Percentiles rank a stretch among this genome's conserved stretches.
Conservation (phyloP, 1,140 invertebrate species). For the Drosophila sucinea region DNA sequence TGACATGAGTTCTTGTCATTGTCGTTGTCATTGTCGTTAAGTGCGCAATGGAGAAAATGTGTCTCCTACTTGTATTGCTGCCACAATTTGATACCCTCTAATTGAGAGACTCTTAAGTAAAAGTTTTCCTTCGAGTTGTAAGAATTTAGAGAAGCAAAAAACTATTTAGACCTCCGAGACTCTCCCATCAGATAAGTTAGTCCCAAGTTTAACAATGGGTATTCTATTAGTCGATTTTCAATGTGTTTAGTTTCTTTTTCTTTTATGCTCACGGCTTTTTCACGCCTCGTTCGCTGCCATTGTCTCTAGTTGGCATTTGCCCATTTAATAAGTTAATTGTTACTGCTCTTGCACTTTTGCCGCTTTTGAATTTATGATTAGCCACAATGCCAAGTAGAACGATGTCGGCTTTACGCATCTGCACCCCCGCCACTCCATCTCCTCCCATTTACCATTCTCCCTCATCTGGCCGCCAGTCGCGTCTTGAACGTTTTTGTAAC, state of each 20-base stretch:
- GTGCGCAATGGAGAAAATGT: neutral
- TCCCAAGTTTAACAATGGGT: neutral
- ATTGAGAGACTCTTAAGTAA: neutral
- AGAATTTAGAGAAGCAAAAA: no score
- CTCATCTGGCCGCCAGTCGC: neutral
- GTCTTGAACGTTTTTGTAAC: constrained; percentile 37
- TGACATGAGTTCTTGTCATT: constrained; percentile 16
- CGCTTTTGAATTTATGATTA: constrained; percentile 79
- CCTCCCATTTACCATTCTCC: no score
- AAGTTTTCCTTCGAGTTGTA: neutral
- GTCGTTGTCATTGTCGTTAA: neutral
- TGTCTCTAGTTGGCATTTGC: constrained; percentile 21
- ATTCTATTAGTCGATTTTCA: neutral
- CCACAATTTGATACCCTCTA: neutral
- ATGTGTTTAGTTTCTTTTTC: neutral
- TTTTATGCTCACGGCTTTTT: constrained; percentile 24
- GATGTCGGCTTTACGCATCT: constrained; percentile 10
- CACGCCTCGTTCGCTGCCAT: constrained; percentile 44
- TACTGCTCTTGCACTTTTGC: constrained; percentile 73
- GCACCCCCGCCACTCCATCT: neutral
- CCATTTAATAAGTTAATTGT: constrained; percentile 82
- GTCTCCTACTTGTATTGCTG: neutral
- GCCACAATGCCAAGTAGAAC: constrained; percentile 41
- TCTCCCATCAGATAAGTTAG: no score
- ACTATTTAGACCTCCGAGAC: no score